phyloP scores from a whole-genome alignment of 2,113 vertebrate genomes.

The Amazona vittata region DNA sequence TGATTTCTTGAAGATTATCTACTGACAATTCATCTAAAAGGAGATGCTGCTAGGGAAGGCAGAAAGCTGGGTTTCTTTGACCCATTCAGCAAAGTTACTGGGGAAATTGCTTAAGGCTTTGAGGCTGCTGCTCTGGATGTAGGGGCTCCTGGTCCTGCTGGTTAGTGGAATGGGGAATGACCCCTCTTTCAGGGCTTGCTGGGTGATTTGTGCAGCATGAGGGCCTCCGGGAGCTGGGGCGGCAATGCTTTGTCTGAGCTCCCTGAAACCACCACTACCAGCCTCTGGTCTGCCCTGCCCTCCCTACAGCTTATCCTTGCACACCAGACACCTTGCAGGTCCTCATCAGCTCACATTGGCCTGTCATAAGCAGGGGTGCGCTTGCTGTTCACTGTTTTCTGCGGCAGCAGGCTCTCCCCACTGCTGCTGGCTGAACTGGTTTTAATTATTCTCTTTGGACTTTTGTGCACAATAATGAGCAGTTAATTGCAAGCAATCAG shows the following conservation, averaged over 20 bases:
- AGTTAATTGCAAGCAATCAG: constrained; percentile 39
- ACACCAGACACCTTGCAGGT: background rate
- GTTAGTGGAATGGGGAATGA: background rate
- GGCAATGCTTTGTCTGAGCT: background rate
- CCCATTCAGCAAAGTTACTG: background rate
- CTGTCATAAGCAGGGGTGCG: rapidly evolving
- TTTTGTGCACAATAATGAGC: background rate
- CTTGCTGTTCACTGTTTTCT: background rate
- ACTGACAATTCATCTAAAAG: constrained; percentile 35
- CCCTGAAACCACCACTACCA: background rate
- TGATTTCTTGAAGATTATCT: constrained; percentile 50
- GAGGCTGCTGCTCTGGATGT: background rate
- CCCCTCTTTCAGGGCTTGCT: background rate
- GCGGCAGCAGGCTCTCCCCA: background rate
- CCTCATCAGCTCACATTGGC: rapidly evolving
- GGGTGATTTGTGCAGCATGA: background rate
- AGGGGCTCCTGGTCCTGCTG: background rate
- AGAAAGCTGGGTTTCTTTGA: constrained; percentile 5
- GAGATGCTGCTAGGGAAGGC: background rate
- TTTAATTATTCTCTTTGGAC: constrained; percentile 27
- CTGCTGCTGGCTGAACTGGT: background rate
- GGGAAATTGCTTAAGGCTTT: background rate
- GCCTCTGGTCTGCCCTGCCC: background rate
- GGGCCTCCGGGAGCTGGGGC: rapidly evolving
- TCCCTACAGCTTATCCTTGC: background rate